A percentile compares a stretch with the other conserved stretches of the same genome.
phyloP scores from a whole-genome alignment of 2,888 invertebrate genomes.

The Eupithecia exiguata region DNA sequence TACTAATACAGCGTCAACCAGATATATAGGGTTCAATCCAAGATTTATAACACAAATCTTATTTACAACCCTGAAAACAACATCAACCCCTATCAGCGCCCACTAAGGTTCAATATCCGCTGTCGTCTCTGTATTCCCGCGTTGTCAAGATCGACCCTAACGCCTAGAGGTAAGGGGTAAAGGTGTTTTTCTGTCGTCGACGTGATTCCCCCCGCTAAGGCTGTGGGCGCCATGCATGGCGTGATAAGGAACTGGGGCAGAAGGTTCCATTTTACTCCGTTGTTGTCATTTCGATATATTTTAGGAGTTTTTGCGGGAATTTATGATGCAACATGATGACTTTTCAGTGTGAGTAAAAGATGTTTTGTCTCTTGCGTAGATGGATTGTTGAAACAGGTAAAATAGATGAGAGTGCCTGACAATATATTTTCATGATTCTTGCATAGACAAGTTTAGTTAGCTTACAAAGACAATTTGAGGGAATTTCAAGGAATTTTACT shows the following conservation, averaged over 20 bases:
- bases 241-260: constrained; percentile 51
- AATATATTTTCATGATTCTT: not conserved
- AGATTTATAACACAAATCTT: constrained; percentile 64
- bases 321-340: constrained; percentile 8
- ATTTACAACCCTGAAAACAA: constrained; percentile 28
- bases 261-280: constrained; percentile 46
- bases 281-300: constrained; percentile 22
- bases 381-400: not conserved
- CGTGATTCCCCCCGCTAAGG: constrained; percentile 58
- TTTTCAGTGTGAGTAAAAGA: not conserved
- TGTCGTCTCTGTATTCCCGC: not conserved
- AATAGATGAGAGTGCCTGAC: not conserved
- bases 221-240: constrained; percentile 58
- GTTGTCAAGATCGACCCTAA: constrained; percentile 48
- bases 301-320: constrained; percentile 10
- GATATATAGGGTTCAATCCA: constrained; percentile 14
- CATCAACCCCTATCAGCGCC: not conserved
- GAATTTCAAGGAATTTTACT: not conserved
- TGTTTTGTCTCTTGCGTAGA: not conserved
- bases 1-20: not conserved
- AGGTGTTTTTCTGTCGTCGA: constrained; percentile 56
- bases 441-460: not conserved
- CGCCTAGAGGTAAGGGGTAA: constrained; percentile 53
- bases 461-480: not conserved
- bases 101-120: constrained; percentile 34